These are phyloP conservation scores for Acanthis flammea DNA, from an alignment of 2,797 vertebrate genomes.

Conservation along the genomic window DNA sequence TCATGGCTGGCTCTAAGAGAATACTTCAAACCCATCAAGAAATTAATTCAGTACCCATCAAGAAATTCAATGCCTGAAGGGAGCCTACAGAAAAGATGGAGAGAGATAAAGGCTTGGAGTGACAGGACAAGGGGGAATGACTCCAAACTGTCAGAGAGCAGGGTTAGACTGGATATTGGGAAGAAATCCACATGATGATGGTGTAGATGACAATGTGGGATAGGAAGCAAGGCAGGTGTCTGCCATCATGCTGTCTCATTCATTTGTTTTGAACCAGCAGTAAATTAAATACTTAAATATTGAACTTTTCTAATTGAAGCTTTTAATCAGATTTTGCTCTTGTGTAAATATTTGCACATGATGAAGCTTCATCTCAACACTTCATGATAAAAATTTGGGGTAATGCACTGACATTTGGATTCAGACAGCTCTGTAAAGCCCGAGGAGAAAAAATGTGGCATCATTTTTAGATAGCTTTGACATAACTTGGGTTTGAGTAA, in stretches of 20 bases:
- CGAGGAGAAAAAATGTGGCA: neutral
- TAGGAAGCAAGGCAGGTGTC: neutral
- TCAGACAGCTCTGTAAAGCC: neutral
- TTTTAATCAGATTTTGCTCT: neutral
- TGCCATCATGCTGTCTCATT: neutral
- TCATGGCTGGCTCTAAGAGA: neutral
- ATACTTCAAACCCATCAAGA: neutral
- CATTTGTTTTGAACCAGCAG: neutral
- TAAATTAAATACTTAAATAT: neutral
- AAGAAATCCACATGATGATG: neutral
- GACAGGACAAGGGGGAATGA: neutral
- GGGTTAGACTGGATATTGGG: neutral
- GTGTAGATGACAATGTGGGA: neutral
- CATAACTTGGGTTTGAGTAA: neutral
- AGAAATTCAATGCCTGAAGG: neutral
- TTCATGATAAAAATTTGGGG: neutral
- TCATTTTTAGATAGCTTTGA: neutral
- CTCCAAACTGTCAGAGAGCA: neutral
- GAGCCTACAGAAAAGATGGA: neutral
- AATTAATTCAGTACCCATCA: neutral
- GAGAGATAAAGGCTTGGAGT: neutral
- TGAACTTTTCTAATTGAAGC: neutral
- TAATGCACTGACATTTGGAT: neutral
- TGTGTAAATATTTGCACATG: neutral
- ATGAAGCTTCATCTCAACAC: neutral